Percentiles rank a stretch among this genome's conserved stretches.
Evolutionary conservation across 2,113 vertebrate species (phyloP).

Genomic region (Phodopus roborovskii): DNA sequence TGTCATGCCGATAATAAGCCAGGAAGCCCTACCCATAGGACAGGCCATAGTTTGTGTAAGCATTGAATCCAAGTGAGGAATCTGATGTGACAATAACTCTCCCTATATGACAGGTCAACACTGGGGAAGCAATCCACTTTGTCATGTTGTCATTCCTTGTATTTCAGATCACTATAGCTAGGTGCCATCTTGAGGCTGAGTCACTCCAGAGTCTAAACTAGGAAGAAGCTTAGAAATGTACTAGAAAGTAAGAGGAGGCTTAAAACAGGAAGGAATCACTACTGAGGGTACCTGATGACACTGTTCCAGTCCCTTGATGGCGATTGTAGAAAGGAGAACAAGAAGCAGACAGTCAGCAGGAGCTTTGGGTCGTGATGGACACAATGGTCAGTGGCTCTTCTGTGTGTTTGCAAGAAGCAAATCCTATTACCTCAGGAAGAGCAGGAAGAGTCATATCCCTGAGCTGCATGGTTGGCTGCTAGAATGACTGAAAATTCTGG

Average conservation of each 20-base stretch:
- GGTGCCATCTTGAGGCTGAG: background rate
- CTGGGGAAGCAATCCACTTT: background rate
- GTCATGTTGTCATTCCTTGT: background rate
- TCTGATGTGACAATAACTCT: background rate
- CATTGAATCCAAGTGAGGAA: background rate
- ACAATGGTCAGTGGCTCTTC: background rate
- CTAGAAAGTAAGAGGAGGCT: background rate
- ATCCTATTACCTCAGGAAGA: background rate
- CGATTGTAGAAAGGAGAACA: background rate
- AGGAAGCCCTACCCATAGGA: background rate
- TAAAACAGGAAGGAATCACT: background rate
- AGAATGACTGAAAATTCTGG: background rate
- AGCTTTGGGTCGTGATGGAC: too few relatives aligned
- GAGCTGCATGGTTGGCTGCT: background rate
- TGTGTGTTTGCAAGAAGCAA: background rate
- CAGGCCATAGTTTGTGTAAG: background rate
- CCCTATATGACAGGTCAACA: background rate
- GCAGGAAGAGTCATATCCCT: background rate
- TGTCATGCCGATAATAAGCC: background rate
- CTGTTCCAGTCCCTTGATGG: background rate
- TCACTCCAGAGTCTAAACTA: background rate
- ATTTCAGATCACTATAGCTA: background rate
- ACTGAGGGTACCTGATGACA: background rate
- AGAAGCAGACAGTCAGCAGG: background rate
- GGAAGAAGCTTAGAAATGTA: background rate